Conservation (phyloP, 2,113 vertebrate species). For the Ibidorhyncha struthersii region DNA sequence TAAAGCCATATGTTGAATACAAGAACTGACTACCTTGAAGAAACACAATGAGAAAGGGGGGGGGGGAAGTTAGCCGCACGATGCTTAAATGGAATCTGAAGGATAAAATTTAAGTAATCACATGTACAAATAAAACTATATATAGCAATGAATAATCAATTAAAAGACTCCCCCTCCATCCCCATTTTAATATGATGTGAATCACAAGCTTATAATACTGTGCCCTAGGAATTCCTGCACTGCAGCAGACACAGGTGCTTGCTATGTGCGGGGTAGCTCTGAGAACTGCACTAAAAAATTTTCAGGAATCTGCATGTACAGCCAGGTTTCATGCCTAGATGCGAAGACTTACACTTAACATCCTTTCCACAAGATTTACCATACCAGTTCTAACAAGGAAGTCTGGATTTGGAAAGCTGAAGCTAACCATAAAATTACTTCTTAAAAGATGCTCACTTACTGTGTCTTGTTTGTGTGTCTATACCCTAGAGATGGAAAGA, state of each 20-base stretch:
- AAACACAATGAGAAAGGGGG: neutral
- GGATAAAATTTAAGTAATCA: neutral
- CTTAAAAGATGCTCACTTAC: neutral
- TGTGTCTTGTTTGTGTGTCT: neutral
- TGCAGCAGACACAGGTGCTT: neutral
- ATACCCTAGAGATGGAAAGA: neutral
- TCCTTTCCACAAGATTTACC: neutral
- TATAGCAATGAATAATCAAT: neutral
- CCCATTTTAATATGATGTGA: neutral
- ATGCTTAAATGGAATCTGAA: neutral
- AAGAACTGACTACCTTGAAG: conserved; percentile 89
- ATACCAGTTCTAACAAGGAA: neutral
- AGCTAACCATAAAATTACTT: neutral
- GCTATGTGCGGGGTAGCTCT: neutral
- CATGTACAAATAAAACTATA: neutral
- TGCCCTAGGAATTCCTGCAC: neutral
- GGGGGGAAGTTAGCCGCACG: neutral
- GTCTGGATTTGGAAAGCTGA: neutral
- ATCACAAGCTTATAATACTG: neutral
- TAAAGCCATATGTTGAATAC: conserved; percentile 96
- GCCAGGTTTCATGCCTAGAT: neutral
- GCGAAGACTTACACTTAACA: neutral
- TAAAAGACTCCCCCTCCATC: neutral
- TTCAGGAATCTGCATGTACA: neutral
- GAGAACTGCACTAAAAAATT: neutral